These are phyloP conservation scores for Eudasyphora cyanicolor DNA, from an alignment of 2,888 invertebrate species.

Conservation along the genomic window DNA sequence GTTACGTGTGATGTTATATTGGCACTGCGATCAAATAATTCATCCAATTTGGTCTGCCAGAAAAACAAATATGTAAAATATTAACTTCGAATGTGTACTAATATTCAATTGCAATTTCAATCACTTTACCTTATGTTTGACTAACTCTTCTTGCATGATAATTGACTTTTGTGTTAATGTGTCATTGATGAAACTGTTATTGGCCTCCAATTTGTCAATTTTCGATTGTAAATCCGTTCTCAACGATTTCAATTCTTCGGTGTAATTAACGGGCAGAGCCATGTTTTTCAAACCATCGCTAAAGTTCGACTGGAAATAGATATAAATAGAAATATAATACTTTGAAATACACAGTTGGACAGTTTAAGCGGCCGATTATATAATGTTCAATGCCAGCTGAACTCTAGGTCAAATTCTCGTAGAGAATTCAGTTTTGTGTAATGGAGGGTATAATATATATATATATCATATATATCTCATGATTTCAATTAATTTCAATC, in stretches of 20 bases:
- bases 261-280: conserved; percentile 69
- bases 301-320: conserved; percentile 70
- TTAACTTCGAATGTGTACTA: too few species aligned
- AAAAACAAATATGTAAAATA: background rate
- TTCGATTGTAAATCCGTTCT: conserved; percentile 69
- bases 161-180: conserved; percentile 75
- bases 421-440: too few species aligned
- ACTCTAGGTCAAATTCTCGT: too few species aligned
- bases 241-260: conserved; percentile 69
- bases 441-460: too few species aligned
- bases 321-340: background rate
- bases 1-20: conserved; percentile 78
- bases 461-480: too few species aligned
- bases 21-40: conserved; percentile 74
- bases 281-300: conserved; percentile 67
- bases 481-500: too few species aligned
- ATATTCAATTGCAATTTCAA: background rate
- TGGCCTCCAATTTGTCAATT: conserved; percentile 71
- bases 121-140: conserved; percentile 72
- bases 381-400: too few species aligned
- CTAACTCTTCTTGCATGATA: conserved; percentile 73
- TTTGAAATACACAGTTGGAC: too few species aligned
- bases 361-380: too few species aligned
- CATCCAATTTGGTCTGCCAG: conserved; percentile 74
- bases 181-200: conserved; percentile 74